Evolutionary conservation across 2,797 vertebrate genomes (phyloP).

Genomic region (Typhlichthys subterraneus): DNA sequence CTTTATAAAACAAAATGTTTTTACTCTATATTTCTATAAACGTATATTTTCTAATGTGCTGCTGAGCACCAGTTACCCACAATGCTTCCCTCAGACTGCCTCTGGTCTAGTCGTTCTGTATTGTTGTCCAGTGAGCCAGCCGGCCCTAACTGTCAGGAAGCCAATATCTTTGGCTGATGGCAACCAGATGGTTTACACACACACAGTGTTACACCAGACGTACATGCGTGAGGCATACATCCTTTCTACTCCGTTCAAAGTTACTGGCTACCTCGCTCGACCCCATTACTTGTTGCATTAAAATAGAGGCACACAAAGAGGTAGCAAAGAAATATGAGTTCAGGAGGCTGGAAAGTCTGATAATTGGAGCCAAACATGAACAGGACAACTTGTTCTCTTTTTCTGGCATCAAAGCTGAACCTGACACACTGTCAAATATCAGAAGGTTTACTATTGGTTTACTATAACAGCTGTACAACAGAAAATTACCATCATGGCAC

Average conservation of each 20-base stretch:
- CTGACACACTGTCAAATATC: background rate
- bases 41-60: too few species aligned
- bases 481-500: too few species aligned
- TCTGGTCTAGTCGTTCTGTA: constrained; percentile 33
- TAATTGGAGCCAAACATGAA: background rate
- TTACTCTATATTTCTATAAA: too few species aligned
- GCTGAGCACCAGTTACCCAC: constrained; percentile 21
- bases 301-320: constrained; percentile 23
- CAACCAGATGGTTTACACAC: constrained; percentile 62
- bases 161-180: constrained; percentile 44
- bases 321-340: background rate
- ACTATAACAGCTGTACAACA: too few species aligned
- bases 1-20: too few species aligned
- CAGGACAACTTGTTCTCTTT: too few species aligned
- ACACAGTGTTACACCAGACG: background rate
- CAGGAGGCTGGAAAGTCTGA: background rate
- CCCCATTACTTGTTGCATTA: constrained; percentile 43
- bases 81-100: constrained; percentile 32
- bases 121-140: constrained; percentile 59
- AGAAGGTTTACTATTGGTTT: background rate
- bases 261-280: constrained; percentile 54
- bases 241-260: constrained; percentile 27
- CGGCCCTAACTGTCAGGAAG: constrained; percentile 58
- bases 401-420: background rate
- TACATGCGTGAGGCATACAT: constrained; percentile 48